phyloP scores from a whole-genome alignment of 2,797 vertebrate genomes.

The Sparus aurata region DNA sequence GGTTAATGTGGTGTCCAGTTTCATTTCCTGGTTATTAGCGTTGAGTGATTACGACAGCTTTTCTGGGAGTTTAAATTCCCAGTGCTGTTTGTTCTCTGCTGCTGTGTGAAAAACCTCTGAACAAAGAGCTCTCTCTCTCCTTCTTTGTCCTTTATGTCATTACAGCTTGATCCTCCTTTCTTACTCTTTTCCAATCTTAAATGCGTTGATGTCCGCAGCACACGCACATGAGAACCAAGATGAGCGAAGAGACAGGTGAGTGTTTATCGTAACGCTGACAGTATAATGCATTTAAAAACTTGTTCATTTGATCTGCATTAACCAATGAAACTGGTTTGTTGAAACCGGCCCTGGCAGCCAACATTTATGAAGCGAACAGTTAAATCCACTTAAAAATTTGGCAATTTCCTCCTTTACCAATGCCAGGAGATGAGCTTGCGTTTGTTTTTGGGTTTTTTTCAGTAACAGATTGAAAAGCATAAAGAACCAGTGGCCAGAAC shows the following conservation, averaged over 20 bases:
- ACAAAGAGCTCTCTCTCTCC: not conserved
- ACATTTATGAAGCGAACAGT: no score
- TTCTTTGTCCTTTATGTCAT: not conserved
- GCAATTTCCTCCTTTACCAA: no score
- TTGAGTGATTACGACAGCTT: slow-evolving; percentile 59
- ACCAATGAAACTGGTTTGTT: no score
- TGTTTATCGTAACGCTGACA: no score
- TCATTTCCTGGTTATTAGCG: slow-evolving; percentile 70
- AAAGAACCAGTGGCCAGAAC: no score
- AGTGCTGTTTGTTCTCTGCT: slow-evolving; percentile 42
- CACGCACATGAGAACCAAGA: not conserved
- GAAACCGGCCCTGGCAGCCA: no score
- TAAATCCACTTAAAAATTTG: no score
- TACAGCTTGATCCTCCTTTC: not conserved
- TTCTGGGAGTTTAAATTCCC: slow-evolving; percentile 56
- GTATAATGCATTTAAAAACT: no score
- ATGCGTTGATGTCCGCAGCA: not conserved
- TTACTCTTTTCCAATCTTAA: not conserved
- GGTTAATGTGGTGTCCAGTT: slow-evolving; percentile 68
- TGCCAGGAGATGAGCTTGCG: no score
- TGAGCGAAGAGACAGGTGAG: not conserved
- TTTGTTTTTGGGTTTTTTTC: no score
- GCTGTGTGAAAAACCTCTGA: slow-evolving; percentile 2
- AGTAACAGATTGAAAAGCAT: no score
- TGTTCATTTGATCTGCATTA: no score